Evolutionary conservation across 2,797 vertebrate species (phyloP).

Genomic region (Periophthalmus magnuspinnatus): DNA sequence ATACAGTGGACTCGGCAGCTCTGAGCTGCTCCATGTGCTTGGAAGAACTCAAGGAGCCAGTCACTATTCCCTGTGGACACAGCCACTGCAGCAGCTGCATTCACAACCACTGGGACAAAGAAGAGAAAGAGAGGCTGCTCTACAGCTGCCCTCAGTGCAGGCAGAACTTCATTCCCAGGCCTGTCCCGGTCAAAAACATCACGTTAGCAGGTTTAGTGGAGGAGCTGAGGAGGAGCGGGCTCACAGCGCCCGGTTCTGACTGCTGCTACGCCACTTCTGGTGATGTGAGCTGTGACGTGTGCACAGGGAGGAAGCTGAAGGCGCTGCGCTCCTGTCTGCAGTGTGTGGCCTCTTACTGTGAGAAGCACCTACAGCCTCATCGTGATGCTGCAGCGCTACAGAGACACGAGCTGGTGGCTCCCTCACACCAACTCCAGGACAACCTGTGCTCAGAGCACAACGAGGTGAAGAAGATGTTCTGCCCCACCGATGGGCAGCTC

Average conservation of each 20-base stretch:
- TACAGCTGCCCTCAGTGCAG: neutral
- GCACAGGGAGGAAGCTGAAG: constrained; percentile 2
- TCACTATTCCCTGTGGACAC: no score
- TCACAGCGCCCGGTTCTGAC: neutral
- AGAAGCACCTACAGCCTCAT: constrained; percentile 2
- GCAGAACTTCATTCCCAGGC: constrained; percentile 1
- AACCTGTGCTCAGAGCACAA: constrained; percentile 8
- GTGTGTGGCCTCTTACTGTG: constrained; percentile 1
- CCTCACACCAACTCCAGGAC: constrained; percentile 4
- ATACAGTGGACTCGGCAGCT: no score
- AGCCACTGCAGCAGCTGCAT: no score
- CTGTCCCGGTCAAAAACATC: neutral
- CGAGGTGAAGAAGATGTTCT: constrained; percentile 9
- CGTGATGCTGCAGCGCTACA: neutral
- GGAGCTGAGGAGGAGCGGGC: neutral
- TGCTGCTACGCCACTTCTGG: neutral
- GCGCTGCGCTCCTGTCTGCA: constrained; percentile 2
- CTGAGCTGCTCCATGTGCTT: no score
- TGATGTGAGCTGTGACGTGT: neutral
- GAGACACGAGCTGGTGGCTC: constrained; percentile 10
- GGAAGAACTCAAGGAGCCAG: no score
- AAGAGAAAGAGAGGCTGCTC: no score
- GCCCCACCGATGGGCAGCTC: no score
- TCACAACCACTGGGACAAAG: no score
- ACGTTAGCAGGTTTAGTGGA: neutral